Evolutionary conservation across 2,113 vertebrate species (phyloP), one percentile per base, ranked within the genome.

Genomic region (Butorides virescens): DNA sequence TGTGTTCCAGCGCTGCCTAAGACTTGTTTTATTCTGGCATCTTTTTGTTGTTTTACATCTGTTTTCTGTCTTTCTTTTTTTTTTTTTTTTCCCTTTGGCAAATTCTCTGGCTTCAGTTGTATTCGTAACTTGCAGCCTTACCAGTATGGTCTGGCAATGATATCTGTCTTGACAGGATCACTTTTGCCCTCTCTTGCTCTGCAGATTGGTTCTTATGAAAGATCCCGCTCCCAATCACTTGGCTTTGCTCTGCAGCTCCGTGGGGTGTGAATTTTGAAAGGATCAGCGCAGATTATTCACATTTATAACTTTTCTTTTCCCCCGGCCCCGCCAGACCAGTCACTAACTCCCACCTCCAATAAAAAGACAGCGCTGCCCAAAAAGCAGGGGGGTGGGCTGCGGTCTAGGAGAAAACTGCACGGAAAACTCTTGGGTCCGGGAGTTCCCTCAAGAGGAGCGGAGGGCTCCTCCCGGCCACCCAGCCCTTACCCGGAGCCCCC

Each of bases 31-130:
- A 63, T 86, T 95, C 87, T 96, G 91, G 91, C 71, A 72, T 88
- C 65, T 94, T 92, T 67, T 91, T 87, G 77, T 75, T 97, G 55
- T 55, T 92, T 90, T 80, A 70, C 73, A 87, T 97, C 82, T 90
- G 67, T 73, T 94, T 97, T 78, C 25, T 50, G 46, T 70, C 8
- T 3, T 50, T 47, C 21, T 44, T 46, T 32, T 61, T 39, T 39
- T 72, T 46, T 36, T 46, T 32, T 61, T 74, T 34, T 16, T n/a
- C n/a, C 36, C 67, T 93, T 63, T 81, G 37, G 52, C 56, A 72
- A 79, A 84, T 90, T 82, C 23, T 68, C 50, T 86, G 50, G 37
- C 74, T 90, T 73, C 44, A 90, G 30, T 75, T 71, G 36, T 73
- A 55, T 93, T 83, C 8, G 21, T 58, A 76, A 67, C 42, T 93